Percentiles rank a stretch among this genome's conserved stretches.
These are phyloP conservation scores for Cephus spinipes DNA, from an alignment of 2,888 invertebrate genomes.

Conservation along the genomic window DNA sequence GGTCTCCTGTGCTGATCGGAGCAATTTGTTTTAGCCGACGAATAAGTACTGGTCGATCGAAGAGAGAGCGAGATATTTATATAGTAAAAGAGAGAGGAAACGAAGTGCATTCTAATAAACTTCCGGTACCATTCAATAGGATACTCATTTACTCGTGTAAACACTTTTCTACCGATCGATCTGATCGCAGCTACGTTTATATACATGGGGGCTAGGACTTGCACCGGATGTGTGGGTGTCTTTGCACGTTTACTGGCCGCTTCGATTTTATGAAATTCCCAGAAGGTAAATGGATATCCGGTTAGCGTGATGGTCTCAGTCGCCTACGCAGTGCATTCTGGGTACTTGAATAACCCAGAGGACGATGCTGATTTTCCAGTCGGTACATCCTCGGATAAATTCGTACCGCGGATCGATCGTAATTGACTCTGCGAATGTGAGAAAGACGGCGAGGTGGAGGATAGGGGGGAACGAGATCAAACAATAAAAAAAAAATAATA, in stretches of 20 bases:
- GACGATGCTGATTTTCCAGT: not conserved
- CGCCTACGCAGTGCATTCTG: not conserved
- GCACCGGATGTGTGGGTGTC: not conserved
- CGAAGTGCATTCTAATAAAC: not conserved
- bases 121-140: not conserved
- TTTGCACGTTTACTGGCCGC: not conserved
- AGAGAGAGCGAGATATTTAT: not conserved
- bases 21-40: not conserved
- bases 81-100: constrained; percentile 7
- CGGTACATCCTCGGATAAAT: constrained; percentile 13
- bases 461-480: not conserved
- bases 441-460: not conserved
- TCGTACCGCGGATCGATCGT: constrained; percentile 17
- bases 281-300: not conserved
- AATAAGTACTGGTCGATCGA: not conserved
- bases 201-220: not conserved
- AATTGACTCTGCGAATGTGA: constrained; percentile 20
- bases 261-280: not conserved
- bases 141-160: not conserved
- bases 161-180: not conserved
- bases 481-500: not conserved
- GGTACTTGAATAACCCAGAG: not conserved
- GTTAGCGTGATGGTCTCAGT: not conserved
- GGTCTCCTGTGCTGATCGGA: not conserved
- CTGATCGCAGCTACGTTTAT: not conserved